A percentile compares a stretch with the other conserved stretches of the same genome.
Evolutionary conservation across 2,113 vertebrate genomes (phyloP).

Genomic region (Sardina pilchardus): DNA sequence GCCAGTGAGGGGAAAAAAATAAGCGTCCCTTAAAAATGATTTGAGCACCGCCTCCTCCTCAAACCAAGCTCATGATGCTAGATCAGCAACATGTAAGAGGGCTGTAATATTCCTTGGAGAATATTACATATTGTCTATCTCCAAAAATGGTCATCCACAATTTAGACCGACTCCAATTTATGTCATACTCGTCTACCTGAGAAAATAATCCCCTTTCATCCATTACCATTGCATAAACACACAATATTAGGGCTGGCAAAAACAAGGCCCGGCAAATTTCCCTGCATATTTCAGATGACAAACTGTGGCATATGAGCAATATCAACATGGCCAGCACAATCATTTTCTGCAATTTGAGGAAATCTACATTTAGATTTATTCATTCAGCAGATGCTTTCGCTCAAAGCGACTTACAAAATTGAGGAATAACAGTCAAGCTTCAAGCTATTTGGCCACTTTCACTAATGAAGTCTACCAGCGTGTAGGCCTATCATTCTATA

Average conservation of each 20-base stretch:
- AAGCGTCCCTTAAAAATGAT: constrained; percentile 53
- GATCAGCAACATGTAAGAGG: background rate
- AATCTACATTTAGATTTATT: background rate
- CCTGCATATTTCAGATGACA: background rate
- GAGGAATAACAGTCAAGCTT: too few species aligned
- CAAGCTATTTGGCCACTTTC: too few species aligned
- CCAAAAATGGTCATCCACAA: background rate
- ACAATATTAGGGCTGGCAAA: background rate
- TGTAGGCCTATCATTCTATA: too few species aligned
- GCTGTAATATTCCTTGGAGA: background rate
- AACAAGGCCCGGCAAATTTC: background rate
- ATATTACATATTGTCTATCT: background rate
- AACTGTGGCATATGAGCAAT: background rate
- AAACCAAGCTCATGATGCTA: background rate
- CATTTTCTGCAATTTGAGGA: background rate
- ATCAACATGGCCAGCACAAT: background rate
- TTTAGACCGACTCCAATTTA: background rate
- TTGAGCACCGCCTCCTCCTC: background rate
- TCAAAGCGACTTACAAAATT: too few species aligned
- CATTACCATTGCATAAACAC: background rate
- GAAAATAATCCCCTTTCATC: background rate
- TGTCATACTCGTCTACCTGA: background rate
- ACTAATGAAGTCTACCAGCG: too few species aligned
- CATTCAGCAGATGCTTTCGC: too few species aligned
- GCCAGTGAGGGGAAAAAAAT: constrained; percentile 68